These are phyloP conservation scores for Germaria angustata DNA, from an alignment of 2,888 invertebrate genomes.

Conservation along the genomic window DNA sequence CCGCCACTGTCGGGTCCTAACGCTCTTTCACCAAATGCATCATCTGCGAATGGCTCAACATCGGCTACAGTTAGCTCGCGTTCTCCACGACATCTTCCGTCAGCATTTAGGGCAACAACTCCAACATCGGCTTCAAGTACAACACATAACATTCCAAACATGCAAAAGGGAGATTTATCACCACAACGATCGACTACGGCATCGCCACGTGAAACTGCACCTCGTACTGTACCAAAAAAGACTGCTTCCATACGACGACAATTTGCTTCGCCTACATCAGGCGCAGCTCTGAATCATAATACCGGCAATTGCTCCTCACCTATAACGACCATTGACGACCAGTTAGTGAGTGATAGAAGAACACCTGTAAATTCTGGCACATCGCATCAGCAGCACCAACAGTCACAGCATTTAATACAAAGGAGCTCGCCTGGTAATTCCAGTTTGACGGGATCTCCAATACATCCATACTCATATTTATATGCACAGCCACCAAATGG, in stretches of 20 bases:
- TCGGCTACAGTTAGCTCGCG: constrained; percentile 55
- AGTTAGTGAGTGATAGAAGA: constrained; percentile 57
- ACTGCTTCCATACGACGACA: constrained; percentile 80
- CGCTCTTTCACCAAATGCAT: constrained; percentile 65
- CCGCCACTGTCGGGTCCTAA: constrained; percentile 66
- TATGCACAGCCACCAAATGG: constrained; percentile 74
- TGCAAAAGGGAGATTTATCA: constrained; percentile 71
- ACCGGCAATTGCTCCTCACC: constrained; percentile 73
- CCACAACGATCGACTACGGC: constrained; percentile 75
- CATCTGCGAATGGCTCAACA: constrained; percentile 41
- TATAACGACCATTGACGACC: constrained; percentile 69
- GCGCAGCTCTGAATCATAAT: constrained; percentile 45
- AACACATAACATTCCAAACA: constrained; percentile 72
- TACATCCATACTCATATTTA: constrained; percentile 77
- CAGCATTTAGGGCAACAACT: constrained; percentile 67
- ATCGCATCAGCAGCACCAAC: constrained; percentile 72
- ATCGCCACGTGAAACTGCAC: constrained; percentile 75
- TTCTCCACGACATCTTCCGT: constrained; percentile 66
- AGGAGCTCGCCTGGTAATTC: constrained; percentile 72
- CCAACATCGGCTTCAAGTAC: constrained; percentile 60
- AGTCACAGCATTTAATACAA: constrained; percentile 71
- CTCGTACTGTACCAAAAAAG: constrained; percentile 80
- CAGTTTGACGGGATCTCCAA: constrained; percentile 70
- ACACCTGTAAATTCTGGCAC: constrained; percentile 58
- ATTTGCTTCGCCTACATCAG: constrained; percentile 79